Conservation (phyloP, 2,797 vertebrate species). For the Ptychadena robeensis region DNA sequence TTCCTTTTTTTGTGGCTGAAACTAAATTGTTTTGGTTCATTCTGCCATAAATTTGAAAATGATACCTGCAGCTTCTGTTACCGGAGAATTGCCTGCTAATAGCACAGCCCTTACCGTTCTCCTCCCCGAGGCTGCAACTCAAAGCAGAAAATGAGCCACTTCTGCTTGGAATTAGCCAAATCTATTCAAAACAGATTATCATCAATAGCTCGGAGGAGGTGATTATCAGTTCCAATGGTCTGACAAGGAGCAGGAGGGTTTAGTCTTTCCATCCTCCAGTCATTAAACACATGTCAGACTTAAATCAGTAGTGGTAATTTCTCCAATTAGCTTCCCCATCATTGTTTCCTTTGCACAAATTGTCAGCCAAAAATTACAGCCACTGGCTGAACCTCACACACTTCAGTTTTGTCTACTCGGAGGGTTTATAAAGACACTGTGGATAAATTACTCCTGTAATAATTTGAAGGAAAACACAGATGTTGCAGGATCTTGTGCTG, state of each 20-base stretch:
- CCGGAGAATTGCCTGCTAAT: constrained; percentile 19
- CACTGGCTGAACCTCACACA: constrained; percentile 65
- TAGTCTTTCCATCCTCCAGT: constrained; percentile 76
- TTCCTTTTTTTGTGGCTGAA: constrained; percentile 12
- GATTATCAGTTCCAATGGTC: constrained; percentile 72
- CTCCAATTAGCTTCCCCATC: constrained; percentile 80
- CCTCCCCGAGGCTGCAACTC: constrained; percentile 20
- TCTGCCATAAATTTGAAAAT: constrained; percentile 13
- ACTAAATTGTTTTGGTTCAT: constrained; percentile 10
- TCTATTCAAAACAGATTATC: constrained; percentile 64
- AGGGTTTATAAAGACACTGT: constrained; percentile 15
- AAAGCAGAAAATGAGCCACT: constrained; percentile 45
- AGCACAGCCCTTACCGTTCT: constrained; percentile 19
- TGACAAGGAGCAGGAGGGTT: constrained; percentile 73
- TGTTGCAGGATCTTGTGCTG: background rate
- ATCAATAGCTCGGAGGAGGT: constrained; percentile 64
- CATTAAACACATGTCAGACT: constrained; percentile 79
- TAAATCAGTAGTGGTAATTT: constrained; percentile 78
- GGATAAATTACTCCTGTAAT: constrained; percentile 12
- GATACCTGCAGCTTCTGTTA: constrained; percentile 53
- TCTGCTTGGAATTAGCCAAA: constrained; percentile 67
- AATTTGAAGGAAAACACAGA: constrained; percentile 25
- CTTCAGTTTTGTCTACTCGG: constrained; percentile 51
- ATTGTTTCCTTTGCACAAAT: constrained; percentile 83
- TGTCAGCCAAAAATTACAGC: constrained; percentile 74